Percentiles rank a stretch among this genome's conserved stretches.
phyloP scores from a whole-genome alignment of 2,113 vertebrate species.

The Actenoides lindsayi region DNA sequence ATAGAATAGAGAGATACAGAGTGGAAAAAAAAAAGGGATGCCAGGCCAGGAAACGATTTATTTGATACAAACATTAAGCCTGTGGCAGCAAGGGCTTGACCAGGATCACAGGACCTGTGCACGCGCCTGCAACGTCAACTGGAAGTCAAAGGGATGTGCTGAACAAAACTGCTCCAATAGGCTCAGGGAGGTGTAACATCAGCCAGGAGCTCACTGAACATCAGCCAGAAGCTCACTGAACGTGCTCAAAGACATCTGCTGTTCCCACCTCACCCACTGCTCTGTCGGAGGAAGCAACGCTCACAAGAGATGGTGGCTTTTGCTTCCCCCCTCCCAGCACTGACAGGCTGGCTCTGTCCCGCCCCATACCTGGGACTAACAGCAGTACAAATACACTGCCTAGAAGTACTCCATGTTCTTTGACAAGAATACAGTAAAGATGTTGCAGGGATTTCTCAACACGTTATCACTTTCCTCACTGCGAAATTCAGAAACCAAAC shows the following conservation, averaged over 20 bases:
- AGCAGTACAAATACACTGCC: accelerated
- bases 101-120: neutral
- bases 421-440: neutral
- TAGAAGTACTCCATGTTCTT: neutral
- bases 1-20: neutral
- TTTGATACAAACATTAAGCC: neutral
- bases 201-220: neutral
- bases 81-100: neutral
- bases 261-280: neutral
- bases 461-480: accelerated
- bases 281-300: neutral
- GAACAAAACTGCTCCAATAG: neutral
- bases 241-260: neutral
- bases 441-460: neutral
- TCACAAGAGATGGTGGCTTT: neutral
- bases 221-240: neutral
- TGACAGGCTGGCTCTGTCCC: neutral
- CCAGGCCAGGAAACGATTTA: neutral
- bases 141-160: neutral
- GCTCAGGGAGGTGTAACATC: neutral
- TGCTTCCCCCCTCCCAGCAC: neutral
- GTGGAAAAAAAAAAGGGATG: neutral
- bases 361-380: neutral
- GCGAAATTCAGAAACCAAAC: neutral
- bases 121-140: neutral